Evolutionary conservation across 1,140 invertebrate genomes (phyloP), one percentile per base, ranked within the genome.

Genomic region (Drosophila pandora): DNA sequence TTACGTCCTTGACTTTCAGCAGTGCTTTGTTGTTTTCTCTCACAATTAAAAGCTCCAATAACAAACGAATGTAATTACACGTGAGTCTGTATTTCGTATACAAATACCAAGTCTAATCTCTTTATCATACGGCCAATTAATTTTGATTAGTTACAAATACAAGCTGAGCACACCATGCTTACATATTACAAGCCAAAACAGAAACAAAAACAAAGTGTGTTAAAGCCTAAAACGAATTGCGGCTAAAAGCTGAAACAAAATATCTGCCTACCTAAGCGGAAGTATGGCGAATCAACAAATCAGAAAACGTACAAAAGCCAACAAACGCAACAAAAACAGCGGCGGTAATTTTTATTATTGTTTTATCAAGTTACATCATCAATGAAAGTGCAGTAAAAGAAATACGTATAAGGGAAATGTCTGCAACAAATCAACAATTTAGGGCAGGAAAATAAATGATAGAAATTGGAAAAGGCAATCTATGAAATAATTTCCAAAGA

Each of bases 111-210:
- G 60, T 63, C 70, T 75, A 82, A 85, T 85, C 82, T 82, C 52
- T 82, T 82, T 85, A 85, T 85, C 82, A 82, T 62, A 81, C n/a
- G 83, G 61, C 78, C 83, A 85, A 87, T 85, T 87, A 87, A 82
- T 65, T 85, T 71, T 68, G 82, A 82, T 85, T 78, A 85, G 72
- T 60, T 75, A 65, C 52, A 60, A 60, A 28, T 48, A 63, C 32
- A 37, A 10, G 12, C 25, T 17, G 22, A 68, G 34, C 34, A 37
- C 34, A 37, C 9, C 34, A 13, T n/a, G 39, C n/a, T 41, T 9
- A 64, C 60, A 65, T 39, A 49, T 58, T 60, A 45, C 76, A 76
- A 39, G 49, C 50, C 43, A 28, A 73, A 47, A 53, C 22, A 57
- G n/a, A 72, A 52, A 21, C 32, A 60, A 55, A 50, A 60, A 82